Base-by-base conservation (phyloP, 2,113 vertebrate genomes). In the Ivindomyrus marchei region DNA sequence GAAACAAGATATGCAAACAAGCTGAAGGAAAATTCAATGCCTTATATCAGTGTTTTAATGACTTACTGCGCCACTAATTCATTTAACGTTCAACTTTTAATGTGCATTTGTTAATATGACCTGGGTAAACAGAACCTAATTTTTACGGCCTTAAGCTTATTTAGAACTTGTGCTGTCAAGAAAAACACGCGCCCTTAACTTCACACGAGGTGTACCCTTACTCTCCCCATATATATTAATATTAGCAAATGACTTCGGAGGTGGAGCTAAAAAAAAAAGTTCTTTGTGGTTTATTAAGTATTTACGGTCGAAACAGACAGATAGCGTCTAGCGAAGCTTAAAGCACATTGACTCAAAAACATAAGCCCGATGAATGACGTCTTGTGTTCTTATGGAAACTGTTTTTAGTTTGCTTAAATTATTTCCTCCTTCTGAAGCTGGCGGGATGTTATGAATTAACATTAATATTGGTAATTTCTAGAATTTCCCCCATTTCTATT, bases 1-100 rank as follows among this genome's bases (percentile, higher is more conserved):
- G 85, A 90, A 87, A 88, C 36, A 39, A 74, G 47, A 88, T 90
- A 87, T n/a, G 74, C 58, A 77, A 88, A 90, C 85, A 77, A 42
- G 52, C 49, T 42, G 36, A 49, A 42, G 31, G 39, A 21, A 88
- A 80, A 58, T 42, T 21, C 39, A 21, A 36, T 52, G 80, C 74
- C 74, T 39, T 47, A 47, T 85, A 21, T 47, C 83, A 19, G 13
- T 21, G 53, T 46, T 45, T 88, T 45, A 88, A 88, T 62, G 85
- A 53, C 47, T 31, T 36, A 27, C 21, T 7, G 49, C 31, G 47
- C 84, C 84, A 50, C 47, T 50, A 86, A 42, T 80, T 80, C 74
- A 80, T 39, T 80, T 80, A 47, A 46, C 27, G 27, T 87, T 13
- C 50, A 19, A 19, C 31, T 13, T 52, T 87, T 53, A 87, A 56